phyloP scores from a whole-genome alignment of 2,113 vertebrate species.

The Rhynchomys soricoides region DNA sequence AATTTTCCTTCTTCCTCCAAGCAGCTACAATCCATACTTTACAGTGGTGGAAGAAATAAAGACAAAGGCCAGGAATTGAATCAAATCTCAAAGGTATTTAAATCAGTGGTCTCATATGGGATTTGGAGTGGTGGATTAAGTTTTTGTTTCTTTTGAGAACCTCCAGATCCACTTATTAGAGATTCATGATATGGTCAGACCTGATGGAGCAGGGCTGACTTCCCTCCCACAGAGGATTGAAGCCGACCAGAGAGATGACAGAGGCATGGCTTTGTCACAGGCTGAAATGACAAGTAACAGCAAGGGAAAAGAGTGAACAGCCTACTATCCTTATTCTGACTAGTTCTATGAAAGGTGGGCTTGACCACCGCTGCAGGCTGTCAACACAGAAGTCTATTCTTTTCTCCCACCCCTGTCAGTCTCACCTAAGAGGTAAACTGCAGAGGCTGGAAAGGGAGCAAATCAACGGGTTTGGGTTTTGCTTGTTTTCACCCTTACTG shows the following conservation, averaged over 20 bases:
- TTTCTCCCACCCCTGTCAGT: constrained; percentile 21
- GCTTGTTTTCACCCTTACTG: constrained; percentile 4
- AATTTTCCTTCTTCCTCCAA: constrained; percentile 66
- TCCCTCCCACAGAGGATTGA: constrained; percentile 23
- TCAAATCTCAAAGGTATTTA: constrained; percentile 33
- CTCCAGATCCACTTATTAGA: constrained; percentile 24
- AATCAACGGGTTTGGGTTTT: neutral
- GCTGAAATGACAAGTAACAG: constrained; percentile 57
- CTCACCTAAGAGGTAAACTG: constrained; percentile 25
- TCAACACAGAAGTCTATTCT: constrained; percentile 39
- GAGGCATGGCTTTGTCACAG: constrained; percentile 27
- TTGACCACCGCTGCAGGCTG: constrained; percentile 15
- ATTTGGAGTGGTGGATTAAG: neutral
- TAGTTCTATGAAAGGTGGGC: constrained; percentile 36
- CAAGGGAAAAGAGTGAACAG: constrained; percentile 31
- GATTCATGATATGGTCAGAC: constrained; percentile 37
- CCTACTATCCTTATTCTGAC: constrained; percentile 37
- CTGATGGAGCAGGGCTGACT: neutral
- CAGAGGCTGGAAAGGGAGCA: constrained; percentile 38
- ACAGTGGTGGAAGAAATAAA: constrained; percentile 20
- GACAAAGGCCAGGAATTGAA: constrained; percentile 26
- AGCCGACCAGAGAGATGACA: constrained; percentile 10
- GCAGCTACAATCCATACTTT: constrained; percentile 51
- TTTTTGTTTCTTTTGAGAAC: constrained; percentile 56
- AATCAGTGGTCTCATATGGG: constrained; percentile 19